Conservation (phyloP, 2,113 vertebrate genomes). For the Pseudonaja textilis region DNA sequence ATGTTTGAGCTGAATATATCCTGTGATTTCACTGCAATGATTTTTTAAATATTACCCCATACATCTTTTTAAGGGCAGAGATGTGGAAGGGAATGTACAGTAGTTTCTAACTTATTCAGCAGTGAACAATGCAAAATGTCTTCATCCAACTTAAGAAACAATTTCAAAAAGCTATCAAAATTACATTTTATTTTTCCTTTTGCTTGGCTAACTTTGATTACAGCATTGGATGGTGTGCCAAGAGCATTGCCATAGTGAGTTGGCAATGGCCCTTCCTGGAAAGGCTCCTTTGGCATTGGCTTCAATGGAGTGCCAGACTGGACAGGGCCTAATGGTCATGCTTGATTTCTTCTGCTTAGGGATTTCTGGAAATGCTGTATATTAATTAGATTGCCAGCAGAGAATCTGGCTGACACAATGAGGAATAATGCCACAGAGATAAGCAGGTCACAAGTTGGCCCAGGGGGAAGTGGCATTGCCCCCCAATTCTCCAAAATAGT, state of each 20-base stretch:
- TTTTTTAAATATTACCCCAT: not conserved
- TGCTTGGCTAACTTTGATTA: not conserved
- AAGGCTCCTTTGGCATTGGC: not conserved
- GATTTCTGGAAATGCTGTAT: not conserved
- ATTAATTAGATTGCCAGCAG: not conserved
- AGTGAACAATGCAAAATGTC: not conserved
- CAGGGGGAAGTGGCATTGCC: not conserved
- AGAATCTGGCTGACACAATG: not conserved
- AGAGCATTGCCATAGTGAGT: not conserved
- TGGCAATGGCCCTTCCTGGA: not conserved
- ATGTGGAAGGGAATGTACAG: not conserved
- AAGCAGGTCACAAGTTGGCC: not conserved
- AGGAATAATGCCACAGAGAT: not conserved
- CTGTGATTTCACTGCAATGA: not conserved
- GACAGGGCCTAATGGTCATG: not conserved
- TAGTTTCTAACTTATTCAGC: not conserved
- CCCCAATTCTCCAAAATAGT: not conserved
- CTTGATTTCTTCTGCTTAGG: not conserved
- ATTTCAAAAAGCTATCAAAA: not conserved
- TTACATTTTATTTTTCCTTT: not conserved
- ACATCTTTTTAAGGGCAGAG: not conserved
- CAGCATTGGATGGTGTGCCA: not conserved
- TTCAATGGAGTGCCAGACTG: not conserved
- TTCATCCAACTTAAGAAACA: not conserved
- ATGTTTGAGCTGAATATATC: not conserved